A percentile compares a stretch with the other conserved stretches of the same genome.
phyloP scores from a whole-genome alignment of 2,797 vertebrate genomes.

The Apogon hyalosoma region DNA sequence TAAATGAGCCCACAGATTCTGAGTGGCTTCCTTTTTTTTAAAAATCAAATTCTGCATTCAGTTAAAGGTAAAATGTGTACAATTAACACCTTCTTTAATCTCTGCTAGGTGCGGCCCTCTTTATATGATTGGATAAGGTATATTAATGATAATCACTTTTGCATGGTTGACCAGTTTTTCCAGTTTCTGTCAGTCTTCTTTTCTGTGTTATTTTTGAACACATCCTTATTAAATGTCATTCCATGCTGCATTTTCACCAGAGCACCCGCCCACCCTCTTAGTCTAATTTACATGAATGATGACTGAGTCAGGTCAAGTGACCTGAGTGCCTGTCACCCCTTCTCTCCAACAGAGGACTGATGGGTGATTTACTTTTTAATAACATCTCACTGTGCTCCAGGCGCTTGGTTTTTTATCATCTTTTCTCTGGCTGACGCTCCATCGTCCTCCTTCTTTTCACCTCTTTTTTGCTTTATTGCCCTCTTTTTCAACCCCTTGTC shows the following conservation, averaged over 20 bases:
- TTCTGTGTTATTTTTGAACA: neutral
- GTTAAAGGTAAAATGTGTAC: no score
- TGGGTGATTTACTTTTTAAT: slow-evolving; percentile 3
- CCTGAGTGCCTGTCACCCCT: slow-evolving; percentile 14
- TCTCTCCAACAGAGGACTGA: slow-evolving; percentile 15
- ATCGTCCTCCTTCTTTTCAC: neutral
- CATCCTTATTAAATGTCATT: neutral
- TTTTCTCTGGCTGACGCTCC: slow-evolving; percentile 3
- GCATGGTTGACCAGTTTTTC: no score
- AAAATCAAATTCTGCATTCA: no score
- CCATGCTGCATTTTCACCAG: neutral
- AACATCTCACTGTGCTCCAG: neutral
- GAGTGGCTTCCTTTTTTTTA: no score
- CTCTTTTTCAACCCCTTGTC: slow-evolving; percentile 1
- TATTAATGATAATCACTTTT: no score
- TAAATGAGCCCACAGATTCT: no score
- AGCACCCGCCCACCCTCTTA: neutral
- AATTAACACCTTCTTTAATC: no score
- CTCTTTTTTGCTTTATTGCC: neutral
- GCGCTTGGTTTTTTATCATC: neutral
- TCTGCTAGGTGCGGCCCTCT: no score
- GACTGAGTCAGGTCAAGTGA: slow-evolving; percentile 31
- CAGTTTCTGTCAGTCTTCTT: neutral
- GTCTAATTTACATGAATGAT: slow-evolving; percentile 36
- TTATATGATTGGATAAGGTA: no score